Base-by-base conservation (phyloP, 2,797 vertebrate species). In the Pantherophis vulpinus region DNA sequence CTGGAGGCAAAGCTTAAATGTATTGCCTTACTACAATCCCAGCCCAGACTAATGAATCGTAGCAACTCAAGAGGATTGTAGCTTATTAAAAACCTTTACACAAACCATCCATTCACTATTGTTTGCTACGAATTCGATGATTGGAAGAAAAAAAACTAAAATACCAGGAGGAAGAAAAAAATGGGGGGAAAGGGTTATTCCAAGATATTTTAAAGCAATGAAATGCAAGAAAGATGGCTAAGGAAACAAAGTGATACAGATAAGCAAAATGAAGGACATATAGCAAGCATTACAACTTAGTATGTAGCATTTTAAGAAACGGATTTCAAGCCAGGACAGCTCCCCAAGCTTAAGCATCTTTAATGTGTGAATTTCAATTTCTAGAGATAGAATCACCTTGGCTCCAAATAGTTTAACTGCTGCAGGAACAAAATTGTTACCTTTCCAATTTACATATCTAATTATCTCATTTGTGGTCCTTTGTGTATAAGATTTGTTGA, bases 41-140 rank as follows among this genome's bases (percentile, higher is more conserved):
- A 58, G 55, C 54, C 32, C 87, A 88, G 54, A 12, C 32, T 16
- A 42, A 79, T 89, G 55, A 89, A 74, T 25, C 12, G 20, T 83
- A 51, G 86, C 61, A 88, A 92, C 55, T 89, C 66, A 89, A 59
- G 89, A 89, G 29, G 54, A 60, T 47, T 83, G 86, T 55, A 27
- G 86, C 61, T 25, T 88, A 56, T 86, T 87, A 29, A 54, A 66
- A 88, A 32, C 55, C 1, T 47, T 56, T 90, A 70, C 16, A 83
- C 25, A 90, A 93, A 47, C 79, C 74, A 90, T 55, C 58, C 91
- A 51, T 95, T 95, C 96, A 60, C 96, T 93, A 94, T 92, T 94
- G 42, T 74, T 93, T 88, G 29, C 70, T 95, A 87, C 91, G 79
- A 83, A 92, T 60, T 92, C 89, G 91, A 47, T 55, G 91, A 59